Percentiles rank a stretch among this genome's conserved stretches.
Evolutionary conservation across 1,140 invertebrate genomes (phyloP).

Genomic region (Lamellibrachia luymesi): DNA sequence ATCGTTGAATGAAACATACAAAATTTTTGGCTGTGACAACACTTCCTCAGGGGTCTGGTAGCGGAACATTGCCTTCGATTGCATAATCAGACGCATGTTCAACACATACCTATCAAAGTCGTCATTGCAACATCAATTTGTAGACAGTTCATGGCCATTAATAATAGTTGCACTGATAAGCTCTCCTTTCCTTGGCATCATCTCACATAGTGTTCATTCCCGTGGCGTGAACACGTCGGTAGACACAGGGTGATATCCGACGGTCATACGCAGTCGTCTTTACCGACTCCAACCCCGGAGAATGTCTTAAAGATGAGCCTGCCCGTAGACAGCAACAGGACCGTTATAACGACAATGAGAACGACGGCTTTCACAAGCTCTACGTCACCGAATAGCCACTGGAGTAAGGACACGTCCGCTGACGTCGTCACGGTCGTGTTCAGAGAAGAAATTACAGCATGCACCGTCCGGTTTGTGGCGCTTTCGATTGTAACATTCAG

Average conservation of each 20-base stretch:
- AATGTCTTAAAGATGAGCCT: constrained; percentile 15
- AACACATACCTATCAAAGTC: neutral
- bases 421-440: neutral
- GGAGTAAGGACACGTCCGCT: neutral
- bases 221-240: neutral
- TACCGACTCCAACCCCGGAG: constrained; percentile 11
- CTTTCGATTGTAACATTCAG: neutral
- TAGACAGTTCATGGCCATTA: neutral
- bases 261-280: neutral
- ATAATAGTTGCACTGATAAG: neutral
- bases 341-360: constrained; percentile 9
- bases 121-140: neutral
- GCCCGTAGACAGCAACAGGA: constrained; percentile 20
- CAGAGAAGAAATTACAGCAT: neutral
- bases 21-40: too few species aligned
- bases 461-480: neutral
- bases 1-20: too few species aligned
- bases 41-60: too few species aligned
- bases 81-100: too few species aligned
- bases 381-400: neutral
- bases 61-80: too few species aligned
- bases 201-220: neutral
- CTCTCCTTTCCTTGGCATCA: neutral
- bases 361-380: constrained; percentile 20
- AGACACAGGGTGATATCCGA: neutral